Evolutionary conservation across 35 echinoderm and acorn worm genomes (phyloP).

Genomic region (Acanthaster planci): DNA sequence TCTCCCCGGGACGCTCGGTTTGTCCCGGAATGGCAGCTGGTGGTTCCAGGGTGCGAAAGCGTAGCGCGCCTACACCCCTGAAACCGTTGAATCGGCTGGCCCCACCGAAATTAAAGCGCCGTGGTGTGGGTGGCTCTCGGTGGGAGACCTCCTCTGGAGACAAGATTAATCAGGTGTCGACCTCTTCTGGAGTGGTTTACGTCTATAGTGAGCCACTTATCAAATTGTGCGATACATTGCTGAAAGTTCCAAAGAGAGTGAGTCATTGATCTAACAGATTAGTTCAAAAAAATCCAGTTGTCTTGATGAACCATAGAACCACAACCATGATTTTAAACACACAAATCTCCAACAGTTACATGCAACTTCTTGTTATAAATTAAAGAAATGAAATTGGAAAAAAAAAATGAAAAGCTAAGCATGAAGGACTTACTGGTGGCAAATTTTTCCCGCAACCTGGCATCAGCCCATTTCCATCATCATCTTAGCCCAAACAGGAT

Average conservation of each 20-base stretch:
- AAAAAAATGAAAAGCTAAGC: too few relatives aligned
- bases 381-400: too few relatives aligned
- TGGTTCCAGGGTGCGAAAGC: constrained; percentile 17
- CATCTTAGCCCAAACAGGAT: too few relatives aligned
- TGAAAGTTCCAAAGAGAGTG: constrained; percentile 60
- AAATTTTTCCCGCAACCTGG: too few relatives aligned
- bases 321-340: too few relatives aligned
- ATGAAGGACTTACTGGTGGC: too few relatives aligned
- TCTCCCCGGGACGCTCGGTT: constrained; percentile 1
- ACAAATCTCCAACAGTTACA: too few relatives aligned
- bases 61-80: constrained; percentile 40
- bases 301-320: too few relatives aligned
- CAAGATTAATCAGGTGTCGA: background rate
- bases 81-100: constrained; percentile 53
- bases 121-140: background rate
- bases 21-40: background rate
- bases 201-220: constrained; percentile 39
- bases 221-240: constrained; percentile 47
- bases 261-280: too few relatives aligned
- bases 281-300: too few relatives aligned
- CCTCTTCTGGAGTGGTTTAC: constrained; percentile 44
- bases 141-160: background rate
- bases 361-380: too few relatives aligned
- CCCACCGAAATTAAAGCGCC: background rate
- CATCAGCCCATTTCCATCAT: too few relatives aligned